phyloP scores from a whole-genome alignment of 1,140 invertebrate genomes.

The Zaprionus vittiger region DNA sequence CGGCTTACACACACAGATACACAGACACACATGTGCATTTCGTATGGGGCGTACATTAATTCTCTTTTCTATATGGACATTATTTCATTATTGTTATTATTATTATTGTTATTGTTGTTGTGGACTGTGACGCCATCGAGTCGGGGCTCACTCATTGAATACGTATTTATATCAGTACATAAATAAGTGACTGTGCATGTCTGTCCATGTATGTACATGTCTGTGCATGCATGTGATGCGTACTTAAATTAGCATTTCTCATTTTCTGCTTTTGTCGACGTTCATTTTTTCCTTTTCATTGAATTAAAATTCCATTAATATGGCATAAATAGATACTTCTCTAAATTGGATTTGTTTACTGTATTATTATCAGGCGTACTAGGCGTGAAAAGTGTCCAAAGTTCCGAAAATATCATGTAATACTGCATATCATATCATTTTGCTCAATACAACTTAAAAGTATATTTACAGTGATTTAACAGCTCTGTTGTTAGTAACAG shows the following conservation, averaged over 20 bases:
- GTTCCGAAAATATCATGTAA: neutral
- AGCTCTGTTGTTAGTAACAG: neutral
- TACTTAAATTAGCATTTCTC: slow-evolving; percentile 34
- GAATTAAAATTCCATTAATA: slow-evolving; percentile 34
- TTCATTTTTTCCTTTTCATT: slow-evolving; percentile 15
- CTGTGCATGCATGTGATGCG: neutral
- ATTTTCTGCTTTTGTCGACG: slow-evolving; percentile 8
- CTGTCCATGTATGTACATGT: neutral
- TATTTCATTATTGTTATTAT: slow-evolving; percentile 45
- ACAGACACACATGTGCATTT: neutral
- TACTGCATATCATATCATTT: neutral
- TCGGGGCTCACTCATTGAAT: slow-evolving; percentile 24
- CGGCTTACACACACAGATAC: slow-evolving; percentile 31
- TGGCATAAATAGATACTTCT: slow-evolving; percentile 16
- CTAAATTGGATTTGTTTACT: neutral
- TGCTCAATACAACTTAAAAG: neutral
- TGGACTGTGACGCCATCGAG: slow-evolving; percentile 32
- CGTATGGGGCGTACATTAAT: slow-evolving; percentile 32
- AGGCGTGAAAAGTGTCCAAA: neutral
- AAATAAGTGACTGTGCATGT: slow-evolving; percentile 2
- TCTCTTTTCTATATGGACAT: slow-evolving; percentile 36
- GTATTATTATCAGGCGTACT: neutral
- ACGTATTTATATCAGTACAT: slow-evolving; percentile 22
- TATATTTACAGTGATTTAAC: neutral
- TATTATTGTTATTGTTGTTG: slow-evolving; percentile 10